Evolutionary conservation across 1,140 invertebrate species (phyloP), one percentile per base, ranked within the genome.

Genomic region (Mylabris phalerata): DNA sequence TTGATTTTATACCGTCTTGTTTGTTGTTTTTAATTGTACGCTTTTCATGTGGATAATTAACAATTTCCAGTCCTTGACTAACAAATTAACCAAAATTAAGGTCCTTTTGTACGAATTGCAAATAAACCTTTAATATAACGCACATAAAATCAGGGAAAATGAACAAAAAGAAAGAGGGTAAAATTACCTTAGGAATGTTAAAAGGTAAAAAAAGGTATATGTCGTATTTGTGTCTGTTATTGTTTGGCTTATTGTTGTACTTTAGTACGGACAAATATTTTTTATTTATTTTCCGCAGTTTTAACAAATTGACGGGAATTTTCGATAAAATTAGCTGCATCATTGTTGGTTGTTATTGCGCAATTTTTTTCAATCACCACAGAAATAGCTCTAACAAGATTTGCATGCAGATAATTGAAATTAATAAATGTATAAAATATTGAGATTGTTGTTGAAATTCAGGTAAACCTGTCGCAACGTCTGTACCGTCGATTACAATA

Each of bases 381-480:
- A 32, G 32, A 5, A 32, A 32, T 32, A 32, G 4, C 32, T 5
- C 2, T 32, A 5, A n/a, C n/a, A n/a, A 32, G 19, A 19, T 19
- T 32, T 32, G 32, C 26, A 24, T 55, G 44, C n/a, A 19, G 38
- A 25, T 52, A 26, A 46, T 11, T 42, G n/a, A 39, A n/a, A 11
- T 40, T 40, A 38, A 48, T 41, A 13, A n/a, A 4, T 50, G n/a
- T 32, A 48, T 42, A 38, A 50, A 26, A 27, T 50, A n/a, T 38
- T 46, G 3, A 57, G 19, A 40, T 48, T 39, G 25, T 44, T 19
- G 19, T 9, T 42, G 13, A 26, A 24, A 75, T 69, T 32, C 67
- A 87, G 85, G 83, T 65, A 86, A 85, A 78, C 74, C 82, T 45
- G 79, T 84, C 26, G 81, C 81, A 41, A 80, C 83, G 47, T 84